A percentile compares a stretch with the other conserved stretches of the same genome.
Conservation (phyloP, 2,797 vertebrate genomes). For the Spondyliosoma cantharus region DNA sequence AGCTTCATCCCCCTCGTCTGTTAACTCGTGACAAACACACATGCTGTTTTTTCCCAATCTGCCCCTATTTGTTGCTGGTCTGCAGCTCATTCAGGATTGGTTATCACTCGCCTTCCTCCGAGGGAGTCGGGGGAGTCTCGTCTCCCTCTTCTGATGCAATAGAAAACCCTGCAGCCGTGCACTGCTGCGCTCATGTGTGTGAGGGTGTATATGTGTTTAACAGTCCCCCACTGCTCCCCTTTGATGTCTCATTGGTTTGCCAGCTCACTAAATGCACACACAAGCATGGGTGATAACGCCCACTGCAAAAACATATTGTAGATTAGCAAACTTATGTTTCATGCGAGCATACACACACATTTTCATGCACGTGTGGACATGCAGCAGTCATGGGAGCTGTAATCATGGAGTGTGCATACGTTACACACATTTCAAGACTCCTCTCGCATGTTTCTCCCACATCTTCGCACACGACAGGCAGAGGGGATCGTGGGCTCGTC, state of each 20-base stretch:
- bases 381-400: constrained; percentile 43
- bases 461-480: constrained; percentile 34
- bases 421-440: constrained; percentile 22
- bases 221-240: constrained; percentile 58
- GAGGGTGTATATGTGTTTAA: constrained; percentile 54
- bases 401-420: constrained; percentile 25
- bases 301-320: constrained; percentile 38
- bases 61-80: constrained; percentile 41
- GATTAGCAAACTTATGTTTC: constrained; percentile 38
- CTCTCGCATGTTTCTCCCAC: constrained; percentile 36
- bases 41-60: constrained; percentile 14
- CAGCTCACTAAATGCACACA: constrained; percentile 61
- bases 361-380: constrained; percentile 1
- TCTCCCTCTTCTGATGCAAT: constrained; percentile 73
- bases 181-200: constrained; percentile 18
- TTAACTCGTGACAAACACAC: constrained; percentile 45
- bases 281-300: constrained; percentile 23
- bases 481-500: constrained; percentile 45
- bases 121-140: constrained; percentile 58
- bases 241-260: constrained; percentile 65
- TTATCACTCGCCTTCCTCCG: constrained; percentile 60
- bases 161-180: constrained; percentile 74
- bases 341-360: not conserved
- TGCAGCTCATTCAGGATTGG: constrained; percentile 66
- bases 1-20: constrained; percentile 21